These are phyloP conservation scores for Diadumene lineata DNA, from an alignment of 92 coral and sea anemone species.

Conservation along the genomic window DNA sequence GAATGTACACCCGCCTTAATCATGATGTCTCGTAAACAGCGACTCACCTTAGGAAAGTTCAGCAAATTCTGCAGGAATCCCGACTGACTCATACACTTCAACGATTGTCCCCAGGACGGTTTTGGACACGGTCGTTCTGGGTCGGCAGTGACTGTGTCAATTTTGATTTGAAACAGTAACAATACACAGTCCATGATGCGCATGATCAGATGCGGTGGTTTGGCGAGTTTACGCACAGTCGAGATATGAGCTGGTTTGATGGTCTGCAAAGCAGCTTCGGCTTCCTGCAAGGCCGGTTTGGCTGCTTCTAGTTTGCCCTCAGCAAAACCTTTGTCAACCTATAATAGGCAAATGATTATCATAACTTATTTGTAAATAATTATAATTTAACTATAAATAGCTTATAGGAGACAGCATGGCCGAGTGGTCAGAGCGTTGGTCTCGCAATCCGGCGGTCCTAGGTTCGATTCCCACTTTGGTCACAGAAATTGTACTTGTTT, in stretches of 20 bases:
- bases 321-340: slow-evolving; percentile 92
- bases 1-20: not conserved
- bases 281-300: slow-evolving; percentile 97
- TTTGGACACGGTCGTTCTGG: slow-evolving; percentile 85
- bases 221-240: slow-evolving; percentile 96
- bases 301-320: slow-evolving; percentile 93
- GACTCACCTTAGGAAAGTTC: slow-evolving; percentile 80
- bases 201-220: slow-evolving; percentile 99
- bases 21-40: not conserved
- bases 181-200: slow-evolving; percentile 99
- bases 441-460: too few relatives aligned
- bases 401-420: too few relatives aligned
- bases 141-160: slow-evolving; percentile 72
- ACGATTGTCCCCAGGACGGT: slow-evolving; percentile 93
- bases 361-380: too few relatives aligned
- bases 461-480: too few relatives aligned
- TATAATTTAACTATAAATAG: too few relatives aligned
- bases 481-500: too few relatives aligned
- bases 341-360: too few relatives aligned
- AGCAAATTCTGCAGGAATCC: slow-evolving; percentile 85
- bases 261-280: slow-evolving; percentile 94
- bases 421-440: too few relatives aligned
- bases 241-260: slow-evolving; percentile 98
- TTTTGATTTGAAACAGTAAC: slow-evolving; percentile 67
- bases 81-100: slow-evolving; percentile 82